Percentiles rank a stretch among this genome's conserved stretches.
phyloP scores from a whole-genome alignment of 2,888 invertebrate species.

The Drosophila anceps region DNA sequence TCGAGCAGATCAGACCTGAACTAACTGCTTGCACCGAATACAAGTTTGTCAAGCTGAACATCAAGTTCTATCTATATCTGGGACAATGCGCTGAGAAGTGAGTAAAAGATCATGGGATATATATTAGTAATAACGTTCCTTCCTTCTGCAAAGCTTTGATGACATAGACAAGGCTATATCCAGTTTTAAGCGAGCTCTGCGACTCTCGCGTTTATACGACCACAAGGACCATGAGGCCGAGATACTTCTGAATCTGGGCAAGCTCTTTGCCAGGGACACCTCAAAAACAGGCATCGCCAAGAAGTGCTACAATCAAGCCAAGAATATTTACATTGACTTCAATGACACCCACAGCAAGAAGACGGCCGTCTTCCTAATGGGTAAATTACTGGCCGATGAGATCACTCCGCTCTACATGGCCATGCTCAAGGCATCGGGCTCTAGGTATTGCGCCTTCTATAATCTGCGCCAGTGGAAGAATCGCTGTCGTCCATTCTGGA shows the following conservation, averaged over 20 bases:
- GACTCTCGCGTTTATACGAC: slow-evolving; percentile 50
- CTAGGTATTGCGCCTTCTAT: slow-evolving; percentile 68
- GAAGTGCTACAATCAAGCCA: slow-evolving; percentile 70
- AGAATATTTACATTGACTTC: slow-evolving; percentile 67
- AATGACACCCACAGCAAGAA: slow-evolving; percentile 68
- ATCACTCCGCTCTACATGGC: slow-evolving; percentile 79
- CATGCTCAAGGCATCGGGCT: slow-evolving; percentile 66
- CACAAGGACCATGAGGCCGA: slow-evolving; percentile 65
- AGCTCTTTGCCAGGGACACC: slow-evolving; percentile 61
- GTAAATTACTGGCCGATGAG: slow-evolving; percentile 76
- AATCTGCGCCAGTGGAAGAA: slow-evolving; percentile 78
- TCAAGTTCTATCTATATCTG: slow-evolving; percentile 56
- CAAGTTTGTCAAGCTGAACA: slow-evolving; percentile 57
- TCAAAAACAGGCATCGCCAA: slow-evolving; percentile 66
- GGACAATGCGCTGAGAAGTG: slow-evolving; percentile 72
- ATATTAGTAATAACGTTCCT: not conserved
- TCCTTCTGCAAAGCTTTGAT: slow-evolving; percentile 41
- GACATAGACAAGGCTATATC: slow-evolving; percentile 53
- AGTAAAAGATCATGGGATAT: not conserved
- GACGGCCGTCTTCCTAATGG: slow-evolving; percentile 74
- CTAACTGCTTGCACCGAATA: slow-evolving; percentile 53
- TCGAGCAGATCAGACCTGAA: slow-evolving; percentile 61
- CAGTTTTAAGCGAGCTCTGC: slow-evolving; percentile 63
- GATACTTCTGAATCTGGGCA: slow-evolving; percentile 69
- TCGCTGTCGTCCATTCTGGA: slow-evolving; percentile 77